Percentiles rank a stretch among this genome's conserved stretches.
phyloP scores from a whole-genome alignment of 1,140 invertebrate species.

The Zeugodacus cucurbitae region DNA sequence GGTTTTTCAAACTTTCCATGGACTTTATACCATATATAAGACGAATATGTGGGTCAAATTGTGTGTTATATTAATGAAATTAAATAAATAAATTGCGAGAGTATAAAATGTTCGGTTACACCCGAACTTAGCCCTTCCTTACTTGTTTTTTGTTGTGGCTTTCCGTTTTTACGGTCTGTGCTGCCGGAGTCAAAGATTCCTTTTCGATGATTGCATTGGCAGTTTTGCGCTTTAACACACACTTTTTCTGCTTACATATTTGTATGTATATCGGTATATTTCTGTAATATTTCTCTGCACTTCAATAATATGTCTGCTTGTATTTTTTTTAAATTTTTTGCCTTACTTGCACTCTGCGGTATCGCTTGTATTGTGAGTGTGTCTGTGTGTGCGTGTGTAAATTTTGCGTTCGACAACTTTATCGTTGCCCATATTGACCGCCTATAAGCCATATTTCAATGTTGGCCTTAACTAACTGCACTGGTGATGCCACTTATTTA shows the following conservation, averaged over 20 bases:
- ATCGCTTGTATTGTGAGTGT: neutral
- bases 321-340: neutral
- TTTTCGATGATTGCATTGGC: slow-evolving; percentile 6
- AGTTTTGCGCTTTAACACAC: neutral
- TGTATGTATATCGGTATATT: neutral
- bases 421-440: slow-evolving; percentile 17
- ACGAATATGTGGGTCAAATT: no score
- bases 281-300: neutral
- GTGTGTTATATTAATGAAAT: no score
- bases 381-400: neutral
- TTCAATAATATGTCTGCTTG: neutral
- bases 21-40: no score
- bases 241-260: neutral
- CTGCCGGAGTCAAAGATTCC: neutral
- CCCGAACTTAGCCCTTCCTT: no score
- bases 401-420: slow-evolving; percentile 3
- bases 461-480: neutral
- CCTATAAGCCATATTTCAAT: slow-evolving; percentile 30
- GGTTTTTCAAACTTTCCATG: no score
- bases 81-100: no score
- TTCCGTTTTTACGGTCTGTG: neutral
- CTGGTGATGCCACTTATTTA: neutral
- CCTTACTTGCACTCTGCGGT: neutral
- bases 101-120: no score
- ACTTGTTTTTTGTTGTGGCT: no score